These are phyloP conservation scores for Drosophila ezoana DNA, from an alignment of 2,888 invertebrate genomes.

Conservation along the genomic window DNA sequence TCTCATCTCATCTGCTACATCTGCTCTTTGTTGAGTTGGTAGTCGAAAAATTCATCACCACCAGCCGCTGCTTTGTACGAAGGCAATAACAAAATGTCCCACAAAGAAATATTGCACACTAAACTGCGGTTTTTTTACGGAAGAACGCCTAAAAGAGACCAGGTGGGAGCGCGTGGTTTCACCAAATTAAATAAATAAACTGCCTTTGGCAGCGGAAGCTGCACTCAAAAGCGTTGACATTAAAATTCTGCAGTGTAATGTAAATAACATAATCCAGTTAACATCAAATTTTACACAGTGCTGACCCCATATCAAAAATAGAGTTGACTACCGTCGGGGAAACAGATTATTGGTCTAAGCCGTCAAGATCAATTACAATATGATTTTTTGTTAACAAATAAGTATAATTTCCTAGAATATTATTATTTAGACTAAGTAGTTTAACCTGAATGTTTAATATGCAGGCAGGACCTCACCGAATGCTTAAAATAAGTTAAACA, in stretches of 20 bases:
- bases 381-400: neutral
- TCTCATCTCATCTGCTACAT: too few species aligned
- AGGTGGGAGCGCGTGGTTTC: constrained; percentile 12
- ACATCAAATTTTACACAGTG: constrained; percentile 5
- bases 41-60: constrained; percentile 41
- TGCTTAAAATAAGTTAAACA: too few species aligned
- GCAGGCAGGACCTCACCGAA: too few species aligned
- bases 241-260: constrained; percentile 47
- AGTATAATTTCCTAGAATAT: neutral
- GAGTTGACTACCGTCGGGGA: neutral
- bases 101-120: constrained; percentile 15
- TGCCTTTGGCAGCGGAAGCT: constrained; percentile 45
- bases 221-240: constrained; percentile 53
- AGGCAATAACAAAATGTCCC: constrained; percentile 53
- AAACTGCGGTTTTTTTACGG: neutral
- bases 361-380: neutral
- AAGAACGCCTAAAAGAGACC: neutral
- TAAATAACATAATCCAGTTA: constrained; percentile 42
- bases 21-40: constrained; percentile 22
- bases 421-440: neutral
- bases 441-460: too few species aligned
- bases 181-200: constrained; percentile 52
- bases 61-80: constrained; percentile 29
- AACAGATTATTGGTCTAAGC: neutral
- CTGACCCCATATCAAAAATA: neutral